Percentiles rank a stretch among this genome's conserved stretches.
Evolutionary conservation across 1,140 invertebrate species (phyloP).

Genomic region (Drosophila aff.): DNA sequence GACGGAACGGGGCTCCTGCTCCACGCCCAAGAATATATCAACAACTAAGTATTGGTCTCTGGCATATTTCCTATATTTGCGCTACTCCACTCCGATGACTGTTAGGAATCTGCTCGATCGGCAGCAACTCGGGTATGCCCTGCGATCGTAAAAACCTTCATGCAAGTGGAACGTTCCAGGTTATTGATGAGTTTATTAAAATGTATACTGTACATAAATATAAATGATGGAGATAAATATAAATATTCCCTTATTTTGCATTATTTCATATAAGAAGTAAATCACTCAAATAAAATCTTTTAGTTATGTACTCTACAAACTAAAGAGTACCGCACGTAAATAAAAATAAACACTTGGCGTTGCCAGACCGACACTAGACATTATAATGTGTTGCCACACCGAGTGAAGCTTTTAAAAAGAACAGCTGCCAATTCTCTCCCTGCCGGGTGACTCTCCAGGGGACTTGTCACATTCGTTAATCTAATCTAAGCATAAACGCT

Average conservation of each 20-base stretch:
- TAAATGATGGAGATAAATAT: not conserved
- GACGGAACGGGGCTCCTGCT: constrained; percentile 10
- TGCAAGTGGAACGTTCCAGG: no score
- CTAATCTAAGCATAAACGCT: constrained; percentile 57
- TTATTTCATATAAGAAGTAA: no score
- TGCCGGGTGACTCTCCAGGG: not conserved
- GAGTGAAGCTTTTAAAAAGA: constrained; percentile 4
- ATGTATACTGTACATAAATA: not conserved
- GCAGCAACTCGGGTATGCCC: constrained; percentile 12
- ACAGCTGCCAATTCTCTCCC: constrained; percentile 1
- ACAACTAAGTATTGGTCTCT: constrained; percentile 38
- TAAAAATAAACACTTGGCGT: constrained; percentile 39
- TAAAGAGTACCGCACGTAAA: constrained; percentile 28
- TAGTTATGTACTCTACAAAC: not conserved
- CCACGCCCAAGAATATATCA: constrained; percentile 53
- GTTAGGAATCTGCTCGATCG: constrained; percentile 10
- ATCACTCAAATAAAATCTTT: no score
- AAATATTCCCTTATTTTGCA: not conserved
- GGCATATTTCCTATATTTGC: constrained; percentile 51
- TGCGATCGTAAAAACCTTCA: not conserved
- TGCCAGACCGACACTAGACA: constrained; percentile 8
- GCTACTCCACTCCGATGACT: constrained; percentile 46
- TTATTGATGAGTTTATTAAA: not conserved
- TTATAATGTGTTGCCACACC: constrained; percentile 13
- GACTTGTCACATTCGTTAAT: constrained; percentile 59